phyloP scores from a whole-genome alignment of 2,113 vertebrate genomes.

The Lonchura striata region DNA sequence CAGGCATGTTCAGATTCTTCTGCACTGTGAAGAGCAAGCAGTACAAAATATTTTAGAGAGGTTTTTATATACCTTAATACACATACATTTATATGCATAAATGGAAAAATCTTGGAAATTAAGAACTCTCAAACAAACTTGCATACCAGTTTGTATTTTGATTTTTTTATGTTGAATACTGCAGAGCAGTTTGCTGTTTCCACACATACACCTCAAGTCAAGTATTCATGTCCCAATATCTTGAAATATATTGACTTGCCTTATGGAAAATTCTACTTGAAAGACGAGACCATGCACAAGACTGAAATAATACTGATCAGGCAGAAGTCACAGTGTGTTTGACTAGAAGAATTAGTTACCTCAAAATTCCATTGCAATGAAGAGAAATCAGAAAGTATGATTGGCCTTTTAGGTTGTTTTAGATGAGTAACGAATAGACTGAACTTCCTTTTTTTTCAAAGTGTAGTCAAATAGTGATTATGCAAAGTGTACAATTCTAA shows the following conservation, averaged over 20 bases:
- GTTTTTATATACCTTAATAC: not conserved
- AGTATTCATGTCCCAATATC: not conserved
- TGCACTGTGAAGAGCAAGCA: not conserved
- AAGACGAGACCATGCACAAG: not conserved
- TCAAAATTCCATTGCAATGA: not conserved
- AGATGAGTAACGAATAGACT: not conserved
- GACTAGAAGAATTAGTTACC: not conserved
- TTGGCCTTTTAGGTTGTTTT: constrained; percentile 12
- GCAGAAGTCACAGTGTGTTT: not conserved
- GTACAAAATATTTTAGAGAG: not conserved
- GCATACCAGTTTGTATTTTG: not conserved
- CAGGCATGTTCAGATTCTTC: not conserved
- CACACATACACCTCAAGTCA: not conserved
- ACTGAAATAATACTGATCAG: not conserved
- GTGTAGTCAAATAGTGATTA: constrained; percentile 34
- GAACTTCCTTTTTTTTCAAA: constrained; percentile 31
- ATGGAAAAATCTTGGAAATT: not conserved
- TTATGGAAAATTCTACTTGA: not conserved
- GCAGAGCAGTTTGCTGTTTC: not conserved
- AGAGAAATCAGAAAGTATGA: constrained; percentile 6
- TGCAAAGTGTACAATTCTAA: constrained; percentile 51
- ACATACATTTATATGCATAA: not conserved
- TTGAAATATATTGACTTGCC: not conserved
- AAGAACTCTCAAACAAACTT: not conserved
- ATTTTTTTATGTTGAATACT: not conserved